phyloP scores from a whole-genome alignment of 2,113 vertebrate species.

The Athene noctua region DNA sequence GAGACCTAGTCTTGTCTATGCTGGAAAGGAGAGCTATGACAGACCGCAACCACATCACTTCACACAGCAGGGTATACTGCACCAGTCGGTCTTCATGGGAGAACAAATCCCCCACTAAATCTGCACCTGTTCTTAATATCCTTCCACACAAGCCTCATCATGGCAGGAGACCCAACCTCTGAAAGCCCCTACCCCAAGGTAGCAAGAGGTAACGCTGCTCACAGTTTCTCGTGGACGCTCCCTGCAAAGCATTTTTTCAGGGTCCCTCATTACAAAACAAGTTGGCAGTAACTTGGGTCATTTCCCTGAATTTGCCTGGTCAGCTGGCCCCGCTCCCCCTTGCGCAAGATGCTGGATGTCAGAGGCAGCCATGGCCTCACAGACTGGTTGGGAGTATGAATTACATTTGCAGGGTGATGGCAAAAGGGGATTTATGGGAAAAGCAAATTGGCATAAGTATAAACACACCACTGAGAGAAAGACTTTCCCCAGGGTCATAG shows the following conservation, averaged over 20 bases:
- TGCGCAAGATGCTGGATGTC: not conserved
- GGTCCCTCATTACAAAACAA: not conserved
- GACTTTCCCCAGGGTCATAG: not conserved
- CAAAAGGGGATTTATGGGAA: not conserved
- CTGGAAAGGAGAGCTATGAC: not conserved
- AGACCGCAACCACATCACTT: not conserved
- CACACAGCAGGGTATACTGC: not conserved
- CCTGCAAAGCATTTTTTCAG: not conserved
- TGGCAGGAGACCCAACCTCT: not conserved
- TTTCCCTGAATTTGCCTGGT: not conserved
- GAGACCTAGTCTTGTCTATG: not conserved
- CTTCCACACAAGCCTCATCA: not conserved
- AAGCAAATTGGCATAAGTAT: not conserved
- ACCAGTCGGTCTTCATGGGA: not conserved
- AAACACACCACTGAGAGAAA: not conserved
- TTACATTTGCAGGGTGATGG: not conserved
- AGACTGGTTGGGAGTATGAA: not conserved
- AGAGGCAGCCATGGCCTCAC: not conserved
- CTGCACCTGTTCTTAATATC: not conserved
- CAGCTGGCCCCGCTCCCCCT: not conserved
- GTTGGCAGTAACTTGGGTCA: not conserved
- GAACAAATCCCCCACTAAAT: not conserved
- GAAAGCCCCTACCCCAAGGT: not conserved
- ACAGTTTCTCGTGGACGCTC: not conserved
- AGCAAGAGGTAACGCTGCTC: accelerated